Percentiles rank a stretch among this genome's conserved stretches.
phyloP scores from a whole-genome alignment of 2,113 vertebrate genomes.

The Forbesichthys papilliferus region DNA sequence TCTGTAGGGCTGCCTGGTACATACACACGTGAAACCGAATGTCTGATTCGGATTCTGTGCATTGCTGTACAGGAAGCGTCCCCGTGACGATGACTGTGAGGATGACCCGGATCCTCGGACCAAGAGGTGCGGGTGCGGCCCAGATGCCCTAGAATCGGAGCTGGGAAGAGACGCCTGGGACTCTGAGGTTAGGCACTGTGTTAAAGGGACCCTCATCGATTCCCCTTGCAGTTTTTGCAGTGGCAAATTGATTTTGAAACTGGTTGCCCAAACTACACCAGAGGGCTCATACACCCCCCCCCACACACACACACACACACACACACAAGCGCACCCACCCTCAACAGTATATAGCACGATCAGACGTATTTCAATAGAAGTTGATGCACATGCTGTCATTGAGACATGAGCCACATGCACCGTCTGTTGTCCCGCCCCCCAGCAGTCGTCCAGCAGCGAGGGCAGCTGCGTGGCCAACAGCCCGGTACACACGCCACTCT shows the following conservation, averaged over 20 bases:
- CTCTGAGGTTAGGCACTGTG: conserved; percentile 83
- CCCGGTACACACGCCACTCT: conserved; percentile 64
- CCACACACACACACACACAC: no score
- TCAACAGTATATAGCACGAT: no score
- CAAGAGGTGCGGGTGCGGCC: conserved; percentile 83
- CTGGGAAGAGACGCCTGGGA: conserved; percentile 85
- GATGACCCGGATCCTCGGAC: conserved; percentile 82
- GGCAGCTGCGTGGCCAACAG: conserved; percentile 76
- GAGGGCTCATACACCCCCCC: no score
- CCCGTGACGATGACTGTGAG: conserved; percentile 87
- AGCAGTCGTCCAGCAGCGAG: conserved; percentile 80
- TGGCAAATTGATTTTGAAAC: no score
- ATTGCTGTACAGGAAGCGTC: conserved; percentile 84
- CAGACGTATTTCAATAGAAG: neutral
- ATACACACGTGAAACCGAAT: no score
- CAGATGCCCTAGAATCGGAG: conserved; percentile 79
- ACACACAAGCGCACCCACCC: no score
- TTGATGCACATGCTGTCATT: neutral
- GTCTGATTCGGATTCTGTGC: neutral
- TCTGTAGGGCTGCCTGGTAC: neutral
- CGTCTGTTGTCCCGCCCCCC: neutral
- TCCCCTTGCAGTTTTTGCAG: no score
- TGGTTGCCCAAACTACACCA: no score
- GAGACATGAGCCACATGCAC: neutral
- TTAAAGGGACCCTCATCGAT: no score